Evolutionary conservation across 2,888 invertebrate genomes (phyloP).

Genomic region (Chymomyza procnemis): DNA sequence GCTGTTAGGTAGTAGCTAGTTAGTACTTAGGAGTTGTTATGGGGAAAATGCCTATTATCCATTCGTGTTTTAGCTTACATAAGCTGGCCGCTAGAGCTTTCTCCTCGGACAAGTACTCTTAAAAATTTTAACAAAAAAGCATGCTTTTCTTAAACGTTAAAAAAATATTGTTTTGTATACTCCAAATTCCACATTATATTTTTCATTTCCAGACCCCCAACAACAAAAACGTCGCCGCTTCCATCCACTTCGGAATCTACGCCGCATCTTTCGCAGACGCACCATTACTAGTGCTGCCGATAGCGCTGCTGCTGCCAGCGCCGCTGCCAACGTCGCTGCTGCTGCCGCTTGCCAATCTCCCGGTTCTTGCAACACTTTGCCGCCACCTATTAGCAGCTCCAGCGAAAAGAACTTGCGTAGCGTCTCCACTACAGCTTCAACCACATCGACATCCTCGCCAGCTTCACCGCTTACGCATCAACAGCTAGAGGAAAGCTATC

Average conservation of each 20-base stretch:
- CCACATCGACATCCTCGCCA: slow-evolving; percentile 68
- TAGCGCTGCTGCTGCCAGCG: slow-evolving; percentile 32
- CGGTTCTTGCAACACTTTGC: slow-evolving; percentile 56
- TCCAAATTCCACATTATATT: neutral
- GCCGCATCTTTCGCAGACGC: slow-evolving; percentile 78
- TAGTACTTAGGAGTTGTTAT: too few relatives aligned
- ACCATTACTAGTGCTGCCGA: slow-evolving; percentile 75
- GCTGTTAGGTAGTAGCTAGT: too few relatives aligned
- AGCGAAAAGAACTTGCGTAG: slow-evolving; percentile 75
- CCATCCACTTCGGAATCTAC: slow-evolving; percentile 78
- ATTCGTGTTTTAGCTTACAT: too few relatives aligned
- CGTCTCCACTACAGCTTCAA: slow-evolving; percentile 44
- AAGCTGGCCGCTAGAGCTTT: too few relatives aligned
- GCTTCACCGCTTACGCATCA: slow-evolving; percentile 73
- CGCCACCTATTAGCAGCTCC: slow-evolving; percentile 54
- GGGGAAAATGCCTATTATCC: too few relatives aligned
- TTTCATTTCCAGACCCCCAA: slow-evolving; percentile 72
- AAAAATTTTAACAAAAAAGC: neutral
- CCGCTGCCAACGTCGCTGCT: slow-evolving; percentile 21
- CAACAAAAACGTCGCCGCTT: slow-evolving; percentile 78
- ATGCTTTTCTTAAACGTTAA: neutral
- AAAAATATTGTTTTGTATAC: slow-evolving; percentile 3
- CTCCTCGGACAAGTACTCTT: too few relatives aligned
- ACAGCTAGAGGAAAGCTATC: slow-evolving; percentile 63
- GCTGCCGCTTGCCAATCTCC: slow-evolving; percentile 40